Conservation (phyloP, 2,888 invertebrate species). For the Lasioglossum malachurum region DNA sequence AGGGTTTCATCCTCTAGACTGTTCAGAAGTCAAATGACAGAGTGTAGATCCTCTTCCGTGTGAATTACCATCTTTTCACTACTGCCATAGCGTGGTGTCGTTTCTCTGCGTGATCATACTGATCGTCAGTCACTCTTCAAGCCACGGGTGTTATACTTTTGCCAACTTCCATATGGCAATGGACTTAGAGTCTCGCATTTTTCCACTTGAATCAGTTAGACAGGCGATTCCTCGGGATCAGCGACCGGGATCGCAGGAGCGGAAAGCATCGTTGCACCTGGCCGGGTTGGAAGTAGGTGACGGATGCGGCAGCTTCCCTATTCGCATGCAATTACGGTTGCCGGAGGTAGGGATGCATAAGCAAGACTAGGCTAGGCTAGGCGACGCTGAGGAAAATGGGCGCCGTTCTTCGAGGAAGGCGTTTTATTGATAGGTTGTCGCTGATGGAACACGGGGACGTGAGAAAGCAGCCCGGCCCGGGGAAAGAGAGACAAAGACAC, state of each 20-base stretch:
- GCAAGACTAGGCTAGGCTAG: conserved; percentile 22
- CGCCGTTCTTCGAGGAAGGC: conserved; percentile 56
- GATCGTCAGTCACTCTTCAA: neutral
- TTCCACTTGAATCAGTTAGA: neutral
- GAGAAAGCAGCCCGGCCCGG: conserved; percentile 45
- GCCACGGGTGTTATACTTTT: neutral
- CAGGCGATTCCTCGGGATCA: neutral
- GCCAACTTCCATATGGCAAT: neutral
- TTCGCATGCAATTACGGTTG: conserved; percentile 56
- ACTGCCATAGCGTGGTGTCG: neutral
- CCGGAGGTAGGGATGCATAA: conserved; percentile 6
- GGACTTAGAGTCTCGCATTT: neutral
- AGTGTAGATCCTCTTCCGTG: neutral
- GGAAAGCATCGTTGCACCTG: neutral
- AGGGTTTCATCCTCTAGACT: neutral
- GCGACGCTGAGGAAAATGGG: conserved; percentile 57
- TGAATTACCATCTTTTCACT: neutral
- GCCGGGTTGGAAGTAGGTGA: conserved; percentile 16
- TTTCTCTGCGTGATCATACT: neutral
- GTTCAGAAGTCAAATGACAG: neutral
- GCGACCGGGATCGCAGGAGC: neutral
- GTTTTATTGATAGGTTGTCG: conserved; percentile 72
- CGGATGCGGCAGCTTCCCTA: conserved; percentile 36
- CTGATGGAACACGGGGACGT: conserved; percentile 67
- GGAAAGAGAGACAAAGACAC: conserved; percentile 30